A percentile compares a stretch with the other conserved stretches of the same genome.
Evolutionary conservation across 2,113 vertebrate species (phyloP).

Genomic region (Salvelinus fontinalis): DNA sequence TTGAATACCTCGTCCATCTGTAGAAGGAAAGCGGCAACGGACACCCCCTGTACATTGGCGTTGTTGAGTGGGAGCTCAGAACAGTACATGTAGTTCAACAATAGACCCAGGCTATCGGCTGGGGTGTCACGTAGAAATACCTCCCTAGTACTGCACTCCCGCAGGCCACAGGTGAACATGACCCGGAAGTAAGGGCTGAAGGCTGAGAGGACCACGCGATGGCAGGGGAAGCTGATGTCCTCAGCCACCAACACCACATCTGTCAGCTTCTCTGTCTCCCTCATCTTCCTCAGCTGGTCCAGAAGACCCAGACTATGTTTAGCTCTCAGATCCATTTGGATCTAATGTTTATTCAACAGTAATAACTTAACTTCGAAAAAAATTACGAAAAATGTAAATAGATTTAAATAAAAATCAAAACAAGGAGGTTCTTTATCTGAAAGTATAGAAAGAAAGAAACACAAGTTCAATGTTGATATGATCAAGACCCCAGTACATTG

Average conservation of each 20-base stretch:
- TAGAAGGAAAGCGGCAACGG: slow-evolving; percentile 86
- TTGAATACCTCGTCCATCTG: slow-evolving; percentile 91
- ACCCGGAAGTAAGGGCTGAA: slow-evolving; percentile 95
- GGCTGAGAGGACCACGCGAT: slow-evolving; percentile 87
- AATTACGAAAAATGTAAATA: background rate
- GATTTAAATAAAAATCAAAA: background rate
- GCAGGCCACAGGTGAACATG: slow-evolving; percentile 95
- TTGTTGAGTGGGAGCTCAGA: slow-evolving; percentile 79
- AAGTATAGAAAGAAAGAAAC: no score
- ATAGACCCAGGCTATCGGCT: slow-evolving; percentile 81
- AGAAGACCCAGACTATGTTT: slow-evolving; percentile 82
- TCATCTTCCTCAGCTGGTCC: slow-evolving; percentile 85
- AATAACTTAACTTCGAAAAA: background rate
- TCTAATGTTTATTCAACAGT: slow-evolving; percentile 2
- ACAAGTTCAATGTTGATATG: no score
- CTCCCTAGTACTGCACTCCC: slow-evolving; percentile 82
- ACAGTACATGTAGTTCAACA: slow-evolving; percentile 89
- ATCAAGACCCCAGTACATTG: no score
- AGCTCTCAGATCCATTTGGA: slow-evolving; percentile 77
- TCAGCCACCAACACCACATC: slow-evolving; percentile 90
- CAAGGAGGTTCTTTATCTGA: no score
- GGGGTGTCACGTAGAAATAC: slow-evolving; percentile 83
- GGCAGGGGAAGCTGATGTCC: slow-evolving; percentile 88
- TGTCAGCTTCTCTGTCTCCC: slow-evolving; percentile 80
- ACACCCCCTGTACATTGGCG: slow-evolving; percentile 86